Base-by-base conservation (phyloP, 2,797 vertebrate species). In the Megalops cyprinoides region DNA sequence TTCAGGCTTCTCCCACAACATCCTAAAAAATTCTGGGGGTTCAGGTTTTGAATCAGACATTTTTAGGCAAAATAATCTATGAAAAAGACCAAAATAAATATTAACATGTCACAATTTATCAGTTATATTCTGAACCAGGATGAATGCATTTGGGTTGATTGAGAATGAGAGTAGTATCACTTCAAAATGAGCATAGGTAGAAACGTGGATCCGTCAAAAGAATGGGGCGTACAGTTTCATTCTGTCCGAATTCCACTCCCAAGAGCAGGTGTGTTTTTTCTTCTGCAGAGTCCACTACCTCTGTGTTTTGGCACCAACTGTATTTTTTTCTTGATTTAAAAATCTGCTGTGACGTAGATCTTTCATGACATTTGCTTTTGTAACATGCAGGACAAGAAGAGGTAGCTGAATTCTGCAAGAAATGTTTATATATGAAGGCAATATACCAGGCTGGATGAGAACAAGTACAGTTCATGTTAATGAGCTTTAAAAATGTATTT, bases 11-110 rank as follows among this genome's bases (percentile, higher is more conserved):
- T 31, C 14, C 25, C n/a, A 28, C 1, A 8, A 28, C 7, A 60
- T 60, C 25, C 31, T 65, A 28, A 65, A 60, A 60, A n/a, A 60
- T 25, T 60, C 60, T n/a, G n/a, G n/a, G n/a, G n/a, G n/a, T n/a
- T n/a, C n/a, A n/a, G n/a, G 9, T 28, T 60, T 10, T 2, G 51
- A 18, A 53, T 53, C 51, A 53, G 12, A 15, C 51, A 53, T 15
- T 53, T 53, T 14, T 14, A 14, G 9, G n/a, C 0, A 53, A 53
- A 53, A n/a, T 3, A 56, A 56, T n/a, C 6, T 56, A 7, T 25
- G 28, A 8, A 6, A 6, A 2, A 60, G 28, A 7, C 60, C 25
- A 58, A 25, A 28, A 28, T 31, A 60, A 3, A 60, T 14, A 1
- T 60, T 60, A 60, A 60, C 28, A 9, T 9, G 28, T 5, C 23